Evolutionary conservation across 2,113 vertebrate species (phyloP).

Genomic region (Boleophthalmus pectinirostris): DNA sequence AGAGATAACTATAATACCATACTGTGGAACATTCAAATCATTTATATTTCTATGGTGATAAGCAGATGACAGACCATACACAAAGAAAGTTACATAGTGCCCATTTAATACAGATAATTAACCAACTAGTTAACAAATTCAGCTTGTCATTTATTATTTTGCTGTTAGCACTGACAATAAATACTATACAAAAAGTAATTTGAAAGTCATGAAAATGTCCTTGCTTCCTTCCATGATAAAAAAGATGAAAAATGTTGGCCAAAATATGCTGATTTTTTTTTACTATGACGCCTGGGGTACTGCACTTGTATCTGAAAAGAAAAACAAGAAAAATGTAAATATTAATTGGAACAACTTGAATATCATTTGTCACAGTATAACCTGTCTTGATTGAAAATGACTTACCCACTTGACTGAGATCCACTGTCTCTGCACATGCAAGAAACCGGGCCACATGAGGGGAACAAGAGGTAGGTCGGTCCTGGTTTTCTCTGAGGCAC

Average conservation of each 20-base stretch:
- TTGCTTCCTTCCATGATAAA: neutral
- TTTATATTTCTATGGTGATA: too few species aligned
- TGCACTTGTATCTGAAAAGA: conserved; percentile 46
- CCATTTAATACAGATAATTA: conserved; percentile 13
- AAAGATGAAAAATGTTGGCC: neutral
- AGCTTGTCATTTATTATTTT: neutral
- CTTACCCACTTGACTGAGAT: conserved; percentile 72
- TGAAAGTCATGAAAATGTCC: conserved; percentile 11
- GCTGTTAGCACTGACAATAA: neutral
- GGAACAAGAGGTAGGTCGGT: conserved; percentile 75
- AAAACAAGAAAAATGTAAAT: neutral
- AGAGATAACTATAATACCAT: too few species aligned
- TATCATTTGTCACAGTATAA: neutral
- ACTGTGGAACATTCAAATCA: too few species aligned
- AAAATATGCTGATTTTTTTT: neutral
- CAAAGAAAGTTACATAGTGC: too few species aligned
- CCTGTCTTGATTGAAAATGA: conserved; percentile 1
- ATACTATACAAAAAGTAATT: conserved; percentile 10
- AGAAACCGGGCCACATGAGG: conserved; percentile 82
- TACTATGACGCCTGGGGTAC: conserved; percentile 60
- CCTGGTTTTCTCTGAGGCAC: conserved; percentile 84
- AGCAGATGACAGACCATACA: too few species aligned
- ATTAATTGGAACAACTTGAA: neutral
- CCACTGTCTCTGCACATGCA: conserved; percentile 85
- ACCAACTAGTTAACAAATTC: conserved; percentile 9